These are phyloP conservation scores for Leuciscus waleckii DNA, from an alignment of 2,797 vertebrate species.

Conservation along the genomic window DNA sequence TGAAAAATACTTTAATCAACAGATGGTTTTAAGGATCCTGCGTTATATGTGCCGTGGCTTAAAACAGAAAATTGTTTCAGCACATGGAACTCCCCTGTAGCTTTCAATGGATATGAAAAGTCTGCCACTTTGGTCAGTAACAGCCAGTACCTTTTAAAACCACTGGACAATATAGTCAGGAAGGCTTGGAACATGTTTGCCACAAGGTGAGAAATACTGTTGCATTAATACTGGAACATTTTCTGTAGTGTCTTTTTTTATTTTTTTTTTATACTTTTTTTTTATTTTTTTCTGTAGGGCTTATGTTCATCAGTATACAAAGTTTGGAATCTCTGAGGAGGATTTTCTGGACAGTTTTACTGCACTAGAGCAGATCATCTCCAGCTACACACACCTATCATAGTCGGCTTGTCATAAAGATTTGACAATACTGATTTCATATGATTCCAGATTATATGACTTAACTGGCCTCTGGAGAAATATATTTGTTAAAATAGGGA, in stretches of 20 bases:
- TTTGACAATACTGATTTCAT: not conserved
- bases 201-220: slow-evolving; percentile 86
- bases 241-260: not conserved
- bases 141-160: slow-evolving; percentile 89
- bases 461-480: not conserved
- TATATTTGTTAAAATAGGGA: not conserved
- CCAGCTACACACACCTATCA: slow-evolving; percentile 85
- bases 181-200: slow-evolving; percentile 99
- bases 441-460: not conserved
- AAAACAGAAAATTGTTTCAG: slow-evolving; percentile 77
- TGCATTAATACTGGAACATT: not conserved
- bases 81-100: slow-evolving; percentile 85
- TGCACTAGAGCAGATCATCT: slow-evolving; percentile 90
- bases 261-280: not conserved
- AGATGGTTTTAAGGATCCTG: slow-evolving; percentile 87
- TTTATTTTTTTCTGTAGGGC: slow-evolving; percentile 79
- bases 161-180: slow-evolving; percentile 86
- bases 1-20: slow-evolving; percentile 28
- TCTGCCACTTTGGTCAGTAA: slow-evolving; percentile 93
- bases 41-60: slow-evolving; percentile 90
- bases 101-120: slow-evolving; percentile 93
- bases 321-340: slow-evolving; percentile 92
- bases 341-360: slow-evolving; percentile 94
- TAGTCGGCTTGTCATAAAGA: not conserved
- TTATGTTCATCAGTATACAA: slow-evolving; percentile 92